Evolutionary conservation across 2,888 invertebrate genomes (phyloP), one percentile per base, ranked within the genome.

Genomic region (Melieria crassipennis): DNA sequence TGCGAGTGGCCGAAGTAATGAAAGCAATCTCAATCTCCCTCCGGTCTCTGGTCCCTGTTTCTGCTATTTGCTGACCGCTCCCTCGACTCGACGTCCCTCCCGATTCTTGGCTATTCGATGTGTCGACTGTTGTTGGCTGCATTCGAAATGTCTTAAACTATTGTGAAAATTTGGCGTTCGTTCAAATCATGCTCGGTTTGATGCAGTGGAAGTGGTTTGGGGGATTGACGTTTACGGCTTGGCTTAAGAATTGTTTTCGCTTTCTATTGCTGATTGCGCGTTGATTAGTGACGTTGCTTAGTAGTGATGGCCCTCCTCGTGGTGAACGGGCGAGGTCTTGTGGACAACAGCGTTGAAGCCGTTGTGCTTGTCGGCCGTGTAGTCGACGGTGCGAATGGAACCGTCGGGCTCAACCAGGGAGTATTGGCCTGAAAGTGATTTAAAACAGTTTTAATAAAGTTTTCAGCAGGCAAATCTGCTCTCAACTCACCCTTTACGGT

Each of bases 331-430:
- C 68, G 84, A 85, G 42, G 87, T 87, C 81, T 87, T 87, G 76
- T 87, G 87, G 42, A 87, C 87, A 48, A 87, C 85, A 52, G 87
- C 87, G 75, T 87, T 87, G 80, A 87, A 87, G 62, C 87, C 87
- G 70, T 87, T 87, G 77, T 87, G 87, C 77, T 87, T 87, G 72
- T 87, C 87, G 70, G 87, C 87, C 48, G 87, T 87, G 74, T 87
- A 87, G 77, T 87, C 87, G 57, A 87, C 87, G 52, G 92, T 93
- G 77, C 93, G 89, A 75, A 92, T 91, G 68, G 92, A 92, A 76
- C 93, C 93, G 85, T 92, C 92, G 66, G 92, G 91, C 85, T 93
- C 93, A 77, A 92, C 91, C 81, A 91, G 87, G 10, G 91, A 91
- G 84, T 91, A 91, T 83, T 91, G 91, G 46, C 87, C 83, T 83